Percentiles rank a stretch among this genome's conserved stretches.
phyloP scores from a whole-genome alignment of 2,113 vertebrate genomes.

The Corapipo altera region DNA sequence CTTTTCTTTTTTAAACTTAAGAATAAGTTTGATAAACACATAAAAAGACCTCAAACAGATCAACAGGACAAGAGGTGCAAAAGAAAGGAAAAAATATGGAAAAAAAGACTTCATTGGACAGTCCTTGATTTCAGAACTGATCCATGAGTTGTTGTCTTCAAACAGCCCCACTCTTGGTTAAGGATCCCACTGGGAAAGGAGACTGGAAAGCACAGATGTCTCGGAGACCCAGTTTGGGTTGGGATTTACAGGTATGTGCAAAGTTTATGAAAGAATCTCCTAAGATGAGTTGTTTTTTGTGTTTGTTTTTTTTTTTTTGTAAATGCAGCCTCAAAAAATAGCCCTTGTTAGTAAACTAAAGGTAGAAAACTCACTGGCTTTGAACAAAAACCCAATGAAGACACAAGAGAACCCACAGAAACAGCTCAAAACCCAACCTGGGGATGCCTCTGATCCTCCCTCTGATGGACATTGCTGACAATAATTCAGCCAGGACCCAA shows the following conservation, averaged over 20 bases:
- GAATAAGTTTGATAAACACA: constrained; percentile 88
- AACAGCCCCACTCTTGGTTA: constrained; percentile 25
- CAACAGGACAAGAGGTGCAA: constrained; percentile 76
- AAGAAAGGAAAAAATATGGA: constrained; percentile 39
- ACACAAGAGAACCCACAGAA: neutral
- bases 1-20: constrained; percentile 81
- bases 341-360: constrained; percentile 44
- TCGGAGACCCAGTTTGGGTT: constrained; percentile 19
- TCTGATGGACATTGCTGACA: neutral
- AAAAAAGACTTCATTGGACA: constrained; percentile 36
- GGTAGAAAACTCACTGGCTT: neutral
- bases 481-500: neutral
- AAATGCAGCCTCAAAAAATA: constrained; percentile 51
- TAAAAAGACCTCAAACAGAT: constrained; percentile 87
- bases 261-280: constrained; percentile 24
- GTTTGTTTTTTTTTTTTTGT: neutral
- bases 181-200: constrained; percentile 53
- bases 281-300: neutral
- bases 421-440: neutral
- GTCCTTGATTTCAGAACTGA: constrained; percentile 15
- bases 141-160: neutral
- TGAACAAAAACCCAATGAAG: neutral
- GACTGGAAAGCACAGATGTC: constrained; percentile 33
- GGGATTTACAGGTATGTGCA: constrained; percentile 39
- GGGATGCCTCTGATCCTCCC: neutral